Percentiles rank a stretch among this genome's conserved stretches.
Conservation (phyloP, 1,140 invertebrate genomes). For the Scaptomyza graminum region DNA sequence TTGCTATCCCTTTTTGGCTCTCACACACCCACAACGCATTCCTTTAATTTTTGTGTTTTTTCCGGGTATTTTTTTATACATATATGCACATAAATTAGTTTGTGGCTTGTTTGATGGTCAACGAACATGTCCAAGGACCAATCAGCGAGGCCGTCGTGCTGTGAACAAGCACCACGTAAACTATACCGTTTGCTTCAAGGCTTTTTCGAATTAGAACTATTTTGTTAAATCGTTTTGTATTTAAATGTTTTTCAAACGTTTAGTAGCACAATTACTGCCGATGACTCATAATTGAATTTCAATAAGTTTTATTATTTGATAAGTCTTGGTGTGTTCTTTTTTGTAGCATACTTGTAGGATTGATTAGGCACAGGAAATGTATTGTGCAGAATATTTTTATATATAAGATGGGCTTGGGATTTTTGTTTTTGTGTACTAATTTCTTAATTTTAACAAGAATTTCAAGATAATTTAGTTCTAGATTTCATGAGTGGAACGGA, state of each 20-base stretch:
- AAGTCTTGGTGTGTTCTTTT: too few relatives aligned
- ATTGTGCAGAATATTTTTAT: too few relatives aligned
- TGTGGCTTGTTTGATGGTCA: slow-evolving; percentile 59
- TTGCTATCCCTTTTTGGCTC: slow-evolving; percentile 58
- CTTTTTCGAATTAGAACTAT: slow-evolving; percentile 25
- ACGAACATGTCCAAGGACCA: slow-evolving; percentile 77
- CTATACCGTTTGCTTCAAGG: slow-evolving; percentile 62
- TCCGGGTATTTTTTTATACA: slow-evolving; percentile 12
- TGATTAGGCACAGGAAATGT: too few relatives aligned
- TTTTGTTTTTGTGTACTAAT: too few relatives aligned
- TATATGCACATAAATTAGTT: slow-evolving; percentile 7
- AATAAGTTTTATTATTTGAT: too few relatives aligned
- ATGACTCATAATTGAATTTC: slow-evolving; percentile 3
- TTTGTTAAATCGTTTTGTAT: slow-evolving; percentile 38
- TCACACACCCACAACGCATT: neutral
- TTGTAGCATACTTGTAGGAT: neutral
- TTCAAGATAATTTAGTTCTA: too few relatives aligned
- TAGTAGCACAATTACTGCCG: neutral
- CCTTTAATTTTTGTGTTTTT: slow-evolving; percentile 18
- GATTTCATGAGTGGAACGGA: too few relatives aligned
- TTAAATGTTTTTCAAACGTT: slow-evolving; percentile 5
- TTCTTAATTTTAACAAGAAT: too few relatives aligned
- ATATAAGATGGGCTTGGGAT: too few relatives aligned
- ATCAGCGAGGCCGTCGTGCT: slow-evolving; percentile 34
- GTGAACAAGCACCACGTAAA: slow-evolving; percentile 50